A percentile compares a stretch with the other conserved stretches of the same genome.
These are phyloP conservation scores for Scolopax mira DNA, from an alignment of 2,113 vertebrate species.

Conservation along the genomic window DNA sequence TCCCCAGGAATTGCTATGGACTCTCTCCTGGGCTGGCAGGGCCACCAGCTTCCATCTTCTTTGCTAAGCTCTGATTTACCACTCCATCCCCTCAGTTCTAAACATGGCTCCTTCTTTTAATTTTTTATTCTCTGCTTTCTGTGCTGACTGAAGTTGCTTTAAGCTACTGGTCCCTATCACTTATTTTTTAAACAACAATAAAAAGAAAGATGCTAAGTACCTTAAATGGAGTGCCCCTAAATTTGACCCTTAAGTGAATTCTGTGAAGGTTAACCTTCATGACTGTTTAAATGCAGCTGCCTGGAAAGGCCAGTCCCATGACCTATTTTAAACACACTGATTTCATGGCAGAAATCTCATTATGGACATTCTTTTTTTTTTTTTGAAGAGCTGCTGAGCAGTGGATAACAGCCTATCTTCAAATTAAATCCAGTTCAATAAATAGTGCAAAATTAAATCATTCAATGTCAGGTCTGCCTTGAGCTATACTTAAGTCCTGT, in stretches of 20 bases:
- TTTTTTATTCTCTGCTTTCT: background rate
- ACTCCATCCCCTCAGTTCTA: background rate
- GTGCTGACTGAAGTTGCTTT: background rate
- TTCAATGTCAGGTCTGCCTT: slow-evolving; percentile 32
- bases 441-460: slow-evolving; percentile 46
- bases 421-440: slow-evolving; percentile 52
- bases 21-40: background rate
- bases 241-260: background rate
- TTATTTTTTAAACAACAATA: background rate
- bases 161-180: background rate
- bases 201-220: background rate
- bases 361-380: background rate
- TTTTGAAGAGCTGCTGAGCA: background rate
- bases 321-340: slow-evolving; percentile 40
- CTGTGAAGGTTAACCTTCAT: background rate
- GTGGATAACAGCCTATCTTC: background rate
- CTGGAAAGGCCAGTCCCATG: background rate
- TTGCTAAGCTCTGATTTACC: background rate
- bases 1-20: background rate
- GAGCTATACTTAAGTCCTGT: slow-evolving; percentile 27
- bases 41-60: background rate
- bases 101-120: background rate
- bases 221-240: background rate
- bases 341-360: slow-evolving; percentile 37
- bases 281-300: background rate